Evolutionary conservation across 2,797 vertebrate genomes (phyloP), one percentile per base, ranked within the genome.

Genomic region (Hyperoplus lanceolatus): DNA sequence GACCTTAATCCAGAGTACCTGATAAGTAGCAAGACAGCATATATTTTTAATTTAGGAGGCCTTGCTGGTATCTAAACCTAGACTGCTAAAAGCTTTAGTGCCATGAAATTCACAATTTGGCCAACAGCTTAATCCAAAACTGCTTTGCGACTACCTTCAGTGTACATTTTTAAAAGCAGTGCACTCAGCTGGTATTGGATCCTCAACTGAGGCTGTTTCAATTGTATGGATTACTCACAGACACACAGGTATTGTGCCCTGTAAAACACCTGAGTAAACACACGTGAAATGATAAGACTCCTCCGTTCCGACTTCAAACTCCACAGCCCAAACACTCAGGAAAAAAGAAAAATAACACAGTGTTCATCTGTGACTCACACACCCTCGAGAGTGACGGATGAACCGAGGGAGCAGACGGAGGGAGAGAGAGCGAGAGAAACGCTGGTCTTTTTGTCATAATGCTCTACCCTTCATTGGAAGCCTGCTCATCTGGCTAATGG

Each of bases 401-500:
- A 46, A 81, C 11, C 1, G 79, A 70, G 49, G 63, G 69, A 90
- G 53, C 80, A 86, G 85, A 88, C 53, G 69, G 77, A 69, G 56
- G 21, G 50, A 29, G 71, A 54, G 73, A 73, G 75, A 73, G 76
- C 80, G 71, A 39, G 63, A 13, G 79, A 79, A 75, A 80, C 16
- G 48, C 84, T 81, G 86, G 79, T 90, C 87, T 29, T 29, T 29
- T 90, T 89, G 87, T 91, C 90, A 89, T 92, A 90, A 89, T 72
- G 87, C 87, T 93, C 93, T 92, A 87, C 84, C 84, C 91, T 90
- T 92, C 89, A 91, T 91, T 93, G 89, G 86, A 86, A 73, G 84
- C 72, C 81, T 84, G 87, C 88, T 93, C 93, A 94, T 92, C 91
- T 94, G 92, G 84, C 86, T 93, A 93, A 93, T 93, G 90, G 91